Base-by-base conservation (phyloP, 2,888 invertebrate species). In the Pheosia gnoma region DNA sequence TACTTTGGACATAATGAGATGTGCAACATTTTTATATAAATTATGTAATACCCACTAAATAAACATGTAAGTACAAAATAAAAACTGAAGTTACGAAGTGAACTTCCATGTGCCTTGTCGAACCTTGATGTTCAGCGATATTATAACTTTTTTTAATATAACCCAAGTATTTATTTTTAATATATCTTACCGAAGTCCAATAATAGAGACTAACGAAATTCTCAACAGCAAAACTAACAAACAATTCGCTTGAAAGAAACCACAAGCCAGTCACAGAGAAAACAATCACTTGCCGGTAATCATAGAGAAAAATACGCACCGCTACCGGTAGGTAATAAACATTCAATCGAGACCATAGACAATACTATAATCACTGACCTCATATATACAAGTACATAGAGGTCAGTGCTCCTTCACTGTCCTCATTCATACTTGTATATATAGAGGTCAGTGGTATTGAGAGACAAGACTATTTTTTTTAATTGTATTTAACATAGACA, bases 11-110 rank as follows among this genome's bases (percentile, higher is more conserved):
- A 37, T 10, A 10, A 53, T 25, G 1, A 51, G 13, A 51, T 10
- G 59, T 64, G 66, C 59, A 25, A 25, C 2, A 25, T 25, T 25
- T 25, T 25, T 25, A 25, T 65, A 25, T 57, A 52, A 60, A 55
- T 9, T 49, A 55, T 36, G 11, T 55, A 62, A 61, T 63, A 37
- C n/a, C 59, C 59, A 54, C 59, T 60, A 36, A 1, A 39, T 59
- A 54, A 56, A 36, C 7, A 52, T 52, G 54, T 47, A 55, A 49
- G 37, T 38, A 49, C 58, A 57, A 57, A 57, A 57, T 25, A 43
- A 57, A 25, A 5, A 37, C 58, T 25, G 51, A n/a, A 49, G 8
- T 43, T 43, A 4, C 5, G 11, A 47, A 4, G 51, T 1, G 0
- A 25, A 51, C 9, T 51, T 51, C 51, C 51, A 51, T 51, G 51